Evolutionary conservation across 2,113 vertebrate genomes (phyloP), one percentile per base, ranked within the genome.

Genomic region (Upupa epops): DNA sequence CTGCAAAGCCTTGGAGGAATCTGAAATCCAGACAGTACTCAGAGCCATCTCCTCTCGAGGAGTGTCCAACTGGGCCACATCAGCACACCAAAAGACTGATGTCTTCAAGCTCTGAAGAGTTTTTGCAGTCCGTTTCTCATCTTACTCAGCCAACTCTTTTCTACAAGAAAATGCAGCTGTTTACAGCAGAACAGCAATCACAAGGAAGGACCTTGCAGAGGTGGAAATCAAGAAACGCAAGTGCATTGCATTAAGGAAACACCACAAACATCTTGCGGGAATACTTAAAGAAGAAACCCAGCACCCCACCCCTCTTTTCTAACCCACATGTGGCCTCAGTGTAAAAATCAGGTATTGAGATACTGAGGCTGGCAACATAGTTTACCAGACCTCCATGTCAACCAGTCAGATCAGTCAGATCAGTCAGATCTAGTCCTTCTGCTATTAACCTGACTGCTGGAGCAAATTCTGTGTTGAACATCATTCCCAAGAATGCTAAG

Each of bases 301-400:
- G 20, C n/a, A 49, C 28, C 40, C 37, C n/a, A 64, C 54, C 2
- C 9, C 15, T 66, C 29, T 26, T 8, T 73, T 65, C 36, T 59
- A 29, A 88, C 6, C 9, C 32, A 61, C 61, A 75, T 40, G 42
- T 24, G 60, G 4, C 16, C 42, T 54, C 31, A 26, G 17, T 11
- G 8, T 42, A 71, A 37, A 61, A 45, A 64, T 12, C n/a, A 69
- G 16, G 3, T 36, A 11, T 9, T 36, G 49, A 69, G 28, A 81
- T 40, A 32, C 21, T 5, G 8, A 51, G 65, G 21, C 3, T 61
- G 13, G 18, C 5, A 14, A 45, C 2, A 0, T 17, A 4, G 15
- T 49, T 22, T 61, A 32, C n/a, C 26, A 72, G 72, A 65, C 13
- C 32, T 82, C 28, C 34, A 24, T 59, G 14, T 49, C 46, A 40